Evolutionary conservation across 2,797 vertebrate genomes (phyloP), one percentile per base, ranked within the genome.

Genomic region (Centroberyx gerrardi): DNA sequence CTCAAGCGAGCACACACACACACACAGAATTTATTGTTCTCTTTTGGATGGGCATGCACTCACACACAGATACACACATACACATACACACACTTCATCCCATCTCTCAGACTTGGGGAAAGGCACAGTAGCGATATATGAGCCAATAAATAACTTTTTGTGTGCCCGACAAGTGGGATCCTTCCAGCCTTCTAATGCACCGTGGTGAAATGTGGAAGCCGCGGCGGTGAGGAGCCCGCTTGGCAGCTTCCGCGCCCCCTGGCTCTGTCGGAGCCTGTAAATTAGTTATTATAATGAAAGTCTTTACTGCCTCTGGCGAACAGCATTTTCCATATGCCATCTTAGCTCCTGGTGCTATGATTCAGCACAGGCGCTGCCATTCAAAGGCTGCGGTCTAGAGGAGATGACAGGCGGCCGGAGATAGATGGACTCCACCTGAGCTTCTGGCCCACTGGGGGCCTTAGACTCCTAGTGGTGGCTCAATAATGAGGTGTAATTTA

Each of bases 201-300:
- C 3, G 5, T 69, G 74, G 78, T 84, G 80, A 85, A 86, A 76
- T 75, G 82, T 67, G 75, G 64, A 72, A 69, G 74, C 76, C 7
- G 15, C 51, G 61, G 70, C 82, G 78, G 73, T 65, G 63, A 86
- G 87, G 82, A 66, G 76, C 29, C 72, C 78, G 73, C 81, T 83
- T 93, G 88, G 90, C 93, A 93, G 84, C 76, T 64, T 76, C 66
- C 51, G 73, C 59, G 58, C 81, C 89, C 81, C 38, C 81, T 86
- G 92, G 89, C 90, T 84, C 86, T 44, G 79, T 72, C 60, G 42
- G 62, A 86, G 85, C 85, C 72, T 80, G 73, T 90, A 88, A 94
- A 94, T 93, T 83, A 92, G 87, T 91, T 91, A 87, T 90, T 91
- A 89, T 90, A 89, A 92, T 92, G 87, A 88, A 92, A 92, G 87